phyloP scores from a whole-genome alignment of 2,888 invertebrate species.

The Cybosia mesomella region DNA sequence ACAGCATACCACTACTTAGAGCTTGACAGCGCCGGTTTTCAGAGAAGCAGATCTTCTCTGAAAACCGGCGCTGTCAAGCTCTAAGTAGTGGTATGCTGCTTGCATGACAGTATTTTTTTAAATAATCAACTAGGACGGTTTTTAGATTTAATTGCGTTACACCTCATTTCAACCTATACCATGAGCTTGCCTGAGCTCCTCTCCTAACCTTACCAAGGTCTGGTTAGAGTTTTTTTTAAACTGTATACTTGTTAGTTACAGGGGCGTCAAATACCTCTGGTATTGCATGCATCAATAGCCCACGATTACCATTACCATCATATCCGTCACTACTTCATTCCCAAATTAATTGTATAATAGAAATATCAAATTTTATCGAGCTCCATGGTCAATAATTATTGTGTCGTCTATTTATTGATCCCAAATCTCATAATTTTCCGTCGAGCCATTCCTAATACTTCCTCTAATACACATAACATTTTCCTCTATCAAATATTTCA shows the following conservation, averaged over 20 bases:
- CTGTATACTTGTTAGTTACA: background rate
- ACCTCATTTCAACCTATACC: too few relatives aligned
- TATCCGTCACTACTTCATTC: background rate
- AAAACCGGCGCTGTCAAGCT: too few relatives aligned
- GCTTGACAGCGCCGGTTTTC: too few relatives aligned
- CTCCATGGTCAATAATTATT: background rate
- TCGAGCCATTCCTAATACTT: constrained; percentile 13
- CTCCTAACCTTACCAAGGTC: too few relatives aligned
- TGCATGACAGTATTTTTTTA: too few relatives aligned
- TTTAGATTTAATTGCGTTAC: too few relatives aligned
- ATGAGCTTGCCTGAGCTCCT: too few relatives aligned
- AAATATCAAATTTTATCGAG: background rate
- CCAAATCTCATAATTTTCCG: constrained; percentile 3
- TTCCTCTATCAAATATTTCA: constrained; percentile 30
- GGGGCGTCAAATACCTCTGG: background rate
- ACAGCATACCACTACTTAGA: too few relatives aligned
- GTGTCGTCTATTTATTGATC: background rate
- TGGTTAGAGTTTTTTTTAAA: too few relatives aligned
- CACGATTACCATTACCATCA: background rate
- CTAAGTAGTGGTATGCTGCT: too few relatives aligned
- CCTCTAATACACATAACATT: constrained; percentile 19
- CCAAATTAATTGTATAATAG: background rate
- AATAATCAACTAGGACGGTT: too few relatives aligned
- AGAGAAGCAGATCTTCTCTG: too few relatives aligned
- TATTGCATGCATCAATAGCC: background rate